phyloP scores from a whole-genome alignment of 2,888 invertebrate species.

The Heliconius cydno region DNA sequence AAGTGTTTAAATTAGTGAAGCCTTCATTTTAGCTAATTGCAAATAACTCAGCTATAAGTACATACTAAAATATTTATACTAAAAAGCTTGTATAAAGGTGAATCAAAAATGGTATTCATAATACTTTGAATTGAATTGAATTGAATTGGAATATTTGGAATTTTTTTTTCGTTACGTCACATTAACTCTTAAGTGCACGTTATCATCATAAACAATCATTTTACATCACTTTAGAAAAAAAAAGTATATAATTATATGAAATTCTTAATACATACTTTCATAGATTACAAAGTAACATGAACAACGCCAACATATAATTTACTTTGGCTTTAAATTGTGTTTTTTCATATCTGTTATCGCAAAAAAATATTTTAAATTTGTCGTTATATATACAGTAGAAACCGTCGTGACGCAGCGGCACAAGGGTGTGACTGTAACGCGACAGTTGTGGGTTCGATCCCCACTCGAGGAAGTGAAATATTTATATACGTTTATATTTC shows the following conservation, averaged over 20 bases:
- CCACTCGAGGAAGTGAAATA: no score
- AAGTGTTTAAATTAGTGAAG: not conserved
- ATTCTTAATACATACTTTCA: not conserved
- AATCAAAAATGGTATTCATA: not conserved
- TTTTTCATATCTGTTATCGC: no score
- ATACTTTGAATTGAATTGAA: not conserved
- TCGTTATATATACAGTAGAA: no score
- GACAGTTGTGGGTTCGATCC: no score
- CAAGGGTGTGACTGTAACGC: no score
- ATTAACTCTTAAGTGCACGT: not conserved
- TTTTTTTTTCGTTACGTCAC: not conserved
- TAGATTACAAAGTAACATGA: not conserved
- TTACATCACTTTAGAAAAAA: not conserved
- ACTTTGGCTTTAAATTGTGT: no score
- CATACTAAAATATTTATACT: not conserved
- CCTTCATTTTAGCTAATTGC: not conserved
- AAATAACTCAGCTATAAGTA: not conserved
- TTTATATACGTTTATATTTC: no score
- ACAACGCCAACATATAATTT: not conserved
- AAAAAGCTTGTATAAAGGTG: no score
- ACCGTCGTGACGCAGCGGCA: no score
- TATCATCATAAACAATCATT: not conserved
- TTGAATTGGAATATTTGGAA: not conserved
- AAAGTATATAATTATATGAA: conserved; percentile 12
- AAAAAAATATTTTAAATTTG: no score